Base-by-base conservation (phyloP, 1,140 invertebrate species). In the Homarus americanus region DNA sequence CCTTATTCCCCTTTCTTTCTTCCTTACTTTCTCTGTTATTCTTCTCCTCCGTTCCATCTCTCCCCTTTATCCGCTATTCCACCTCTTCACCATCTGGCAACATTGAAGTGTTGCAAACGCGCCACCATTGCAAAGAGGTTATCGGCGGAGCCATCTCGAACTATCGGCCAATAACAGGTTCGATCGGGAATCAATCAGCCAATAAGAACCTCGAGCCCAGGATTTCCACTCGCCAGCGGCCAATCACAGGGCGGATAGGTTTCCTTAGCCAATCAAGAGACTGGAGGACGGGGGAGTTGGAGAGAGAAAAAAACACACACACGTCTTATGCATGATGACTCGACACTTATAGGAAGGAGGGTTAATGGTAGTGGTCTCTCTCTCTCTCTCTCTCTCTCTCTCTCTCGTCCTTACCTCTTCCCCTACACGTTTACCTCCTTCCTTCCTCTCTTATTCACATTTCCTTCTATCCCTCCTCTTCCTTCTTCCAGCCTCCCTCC, bases 141-240 rank as follows among this genome's bases (percentile, higher is more conserved):
- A 90, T 90, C 88, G 41, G 44, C 36, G 80, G 34, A 84, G 88
- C 80, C 88, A 90, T 90, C 88, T 82, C 79, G 32, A 78, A 80
- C 88, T 90, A 90, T 90, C 88, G 53, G 73, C 88, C 88, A 90
- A 90, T 90, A 90, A 82, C 88, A 58, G 38, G 88, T 90, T 90
- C 88, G 88, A 90, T 90, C 80, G 88, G 79, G 88, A 90, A 90
- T 90, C 88, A 90, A 90, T 90, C 88, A 90, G 80, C 88, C 88
- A 90, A 90, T 90, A 34, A 90, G 79, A 28, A 63, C 44, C 32
- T 69, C 32, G 66, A 32, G 80, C 49, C 53, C 41, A 84, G 66
- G 69, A 58, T 72, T 58, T 83, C 80, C 44, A 82, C 66, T 75
- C 49, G 49, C 79, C 49, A 28, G 32, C 44, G 73, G 73, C 88